These are phyloP conservation scores for Saxidomus purpurata DNA, from an alignment of 1,140 invertebrate genomes.

Conservation along the genomic window DNA sequence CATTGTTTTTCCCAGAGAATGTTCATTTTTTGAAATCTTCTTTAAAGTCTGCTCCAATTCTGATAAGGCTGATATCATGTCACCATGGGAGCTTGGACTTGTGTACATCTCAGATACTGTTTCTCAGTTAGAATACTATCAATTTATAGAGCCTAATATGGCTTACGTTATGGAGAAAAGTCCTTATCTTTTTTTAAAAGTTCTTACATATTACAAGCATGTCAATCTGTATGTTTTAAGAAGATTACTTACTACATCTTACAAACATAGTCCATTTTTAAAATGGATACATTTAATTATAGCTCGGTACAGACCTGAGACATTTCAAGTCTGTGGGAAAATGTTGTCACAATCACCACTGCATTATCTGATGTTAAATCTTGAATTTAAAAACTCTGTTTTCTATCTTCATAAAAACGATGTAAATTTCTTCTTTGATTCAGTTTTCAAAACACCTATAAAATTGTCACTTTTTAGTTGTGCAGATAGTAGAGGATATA, in stretches of 20 bases:
- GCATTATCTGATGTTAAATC: neutral
- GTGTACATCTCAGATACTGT: neutral
- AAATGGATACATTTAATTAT: neutral
- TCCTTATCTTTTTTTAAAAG: neutral
- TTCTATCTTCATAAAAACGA: neutral
- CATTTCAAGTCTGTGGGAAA: neutral
- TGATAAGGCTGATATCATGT: neutral
- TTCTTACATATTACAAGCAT: neutral
- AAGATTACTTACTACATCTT: neutral
- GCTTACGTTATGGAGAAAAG: neutral
- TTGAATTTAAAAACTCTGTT: neutral
- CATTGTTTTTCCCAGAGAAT: neutral
- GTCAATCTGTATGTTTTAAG: neutral
- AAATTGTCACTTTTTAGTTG: neutral
- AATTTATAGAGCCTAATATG: constrained; percentile 3
- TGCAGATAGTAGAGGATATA: neutral
- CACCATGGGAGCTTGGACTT: constrained; percentile 5
- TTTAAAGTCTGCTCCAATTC: neutral
- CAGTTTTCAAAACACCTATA: neutral
- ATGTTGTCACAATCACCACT: neutral
- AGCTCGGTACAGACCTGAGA: neutral
- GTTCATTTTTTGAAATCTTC: neutral
- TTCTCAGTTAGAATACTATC: neutral
- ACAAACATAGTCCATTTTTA: too few relatives aligned
- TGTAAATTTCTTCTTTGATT: neutral